phyloP scores from a whole-genome alignment of 1,140 invertebrate genomes.

The Colletes latitarsis region DNA sequence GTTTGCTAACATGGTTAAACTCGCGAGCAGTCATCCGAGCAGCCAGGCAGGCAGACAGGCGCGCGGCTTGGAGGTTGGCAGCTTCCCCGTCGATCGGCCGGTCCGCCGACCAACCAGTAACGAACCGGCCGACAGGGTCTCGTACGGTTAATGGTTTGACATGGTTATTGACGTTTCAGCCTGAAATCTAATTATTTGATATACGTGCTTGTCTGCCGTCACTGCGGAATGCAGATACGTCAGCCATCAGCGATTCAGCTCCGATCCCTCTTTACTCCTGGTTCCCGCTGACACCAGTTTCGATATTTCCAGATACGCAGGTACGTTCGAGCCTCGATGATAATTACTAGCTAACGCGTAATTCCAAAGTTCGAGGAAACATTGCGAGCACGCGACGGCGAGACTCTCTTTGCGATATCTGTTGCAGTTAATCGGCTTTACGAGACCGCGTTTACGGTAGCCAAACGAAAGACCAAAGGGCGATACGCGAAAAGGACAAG shows the following conservation, averaged over 20 bases:
- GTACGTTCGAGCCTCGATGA: not conserved
- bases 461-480: not conserved
- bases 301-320: conserved; percentile 12
- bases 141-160: conserved; percentile 78
- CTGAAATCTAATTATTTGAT: conserved; percentile 80
- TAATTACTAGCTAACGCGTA: conserved; percentile 25
- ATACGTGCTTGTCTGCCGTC: conserved; percentile 75
- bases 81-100: conserved; percentile 43
- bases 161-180: conserved; percentile 81
- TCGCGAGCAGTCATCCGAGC: conserved; percentile 65
- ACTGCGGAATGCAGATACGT: conserved; percentile 65
- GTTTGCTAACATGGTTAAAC: conserved; percentile 80
- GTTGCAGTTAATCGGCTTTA: not conserved
- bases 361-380: conserved; percentile 14
- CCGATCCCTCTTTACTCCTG: conserved; percentile 5
- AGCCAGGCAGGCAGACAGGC: conserved; percentile 50
- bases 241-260: conserved; percentile 62
- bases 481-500: too few species aligned
- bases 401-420: not conserved
- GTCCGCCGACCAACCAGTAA: conserved; percentile 60
- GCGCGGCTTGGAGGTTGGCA: conserved; percentile 40
- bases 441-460: not conserved
- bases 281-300: not conserved
- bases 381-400: not conserved
- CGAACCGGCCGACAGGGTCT: conserved; percentile 72